Evolutionary conservation across 1,140 invertebrate genomes (phyloP), one percentile per base, ranked within the genome.

Genomic region (Mizuhopecten yessoensis): DNA sequence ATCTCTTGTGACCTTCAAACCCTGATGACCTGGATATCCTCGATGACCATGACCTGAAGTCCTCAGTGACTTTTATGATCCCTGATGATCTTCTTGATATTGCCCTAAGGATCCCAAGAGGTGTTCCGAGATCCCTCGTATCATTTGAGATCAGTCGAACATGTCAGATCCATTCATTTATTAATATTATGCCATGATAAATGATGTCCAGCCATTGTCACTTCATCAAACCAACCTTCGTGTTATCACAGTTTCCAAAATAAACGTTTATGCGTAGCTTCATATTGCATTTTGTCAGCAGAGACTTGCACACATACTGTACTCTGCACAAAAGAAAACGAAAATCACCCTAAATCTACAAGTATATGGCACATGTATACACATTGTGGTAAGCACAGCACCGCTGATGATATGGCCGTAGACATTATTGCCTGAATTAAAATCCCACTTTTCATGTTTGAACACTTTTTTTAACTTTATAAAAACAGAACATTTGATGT

Each of bases 281-380:
- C 3, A 75, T 75, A 75, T 75, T 75, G 57, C 57, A 75, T 75
- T 75, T 75, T n/a, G 23, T 29, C n/a, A 49, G 45, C 45, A 49
- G 45, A 75, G 57, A 75, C 57, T 75, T 75, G 57, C 57, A 75
- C 57, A n/a, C 57, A 75, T 29, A 75, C n/a, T n/a, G 23, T 75
- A 29, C 57, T 75, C 57, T 75, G 57, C 57, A 5, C 57, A 2
- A n/a, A n/a, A n/a, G n/a, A n/a, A n/a, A n/a, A n/a, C n/a, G n/a
- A 75, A 29, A n/a, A 75, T 75, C 57, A 75, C n/a, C 57, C 57
- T n/a, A 75, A n/a, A 75, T 75, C 57, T 75, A 75, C 57, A 75
- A 75, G 57, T 75, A 29, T 75, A 75, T 75, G 57, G 57, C 57
- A 75, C 57, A 29, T 17, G 57, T 75, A 75, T 75, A 75, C 29